Base-by-base conservation (phyloP, 2,113 vertebrate species). In the Sciurus niger region DNA sequence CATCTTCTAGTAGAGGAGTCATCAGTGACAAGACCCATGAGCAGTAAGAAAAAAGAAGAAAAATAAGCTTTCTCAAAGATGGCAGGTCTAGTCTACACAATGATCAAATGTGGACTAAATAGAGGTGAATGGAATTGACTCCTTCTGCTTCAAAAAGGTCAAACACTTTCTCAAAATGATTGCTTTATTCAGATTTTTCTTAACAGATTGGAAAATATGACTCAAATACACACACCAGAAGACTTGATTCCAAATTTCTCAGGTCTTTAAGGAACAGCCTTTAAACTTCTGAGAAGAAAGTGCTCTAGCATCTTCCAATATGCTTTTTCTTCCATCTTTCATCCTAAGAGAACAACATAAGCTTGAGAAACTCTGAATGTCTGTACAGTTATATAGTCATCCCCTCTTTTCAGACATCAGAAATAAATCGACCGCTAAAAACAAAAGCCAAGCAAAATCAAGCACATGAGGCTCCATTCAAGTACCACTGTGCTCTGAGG, bases 391-490 rank as follows among this genome's bases (percentile, higher is more conserved):
- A 92, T 53, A 73, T 7, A 70, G 65, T 37, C 65, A 84, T 53
- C 14, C 34, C 32, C 12, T 89, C 83, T 92, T 94, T 48, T 65
- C 76, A 93, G 24, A 89, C 46, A 68, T 83, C 74, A 89, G 94
- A 94, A 95, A 37, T 77, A 92, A 93, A 89, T 74, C 0, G 12
- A 78, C 90, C 67, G 65, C 72, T 89, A 51, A 90, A 97, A 89
- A 40, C 70, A 95, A 88, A 93, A 96, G 78, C 78, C 70, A 96
- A 94, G 63, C 68, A 94, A 93, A 96, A 96, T 22, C 37, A 24
- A 25, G 60, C 43, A 87, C 8, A 67, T 18, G 30, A 53, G 43
- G 25, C 78, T 85, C 34, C n/a, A 7, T 60, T 92, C 53, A 70
- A 83, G n/a, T 67, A 22, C 24, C 30, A 48, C 3, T 84, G 53